Percentiles rank a stretch among this genome's conserved stretches.
Conservation (phyloP, 2,797 vertebrate species). For the Steatocranus sp. region DNA sequence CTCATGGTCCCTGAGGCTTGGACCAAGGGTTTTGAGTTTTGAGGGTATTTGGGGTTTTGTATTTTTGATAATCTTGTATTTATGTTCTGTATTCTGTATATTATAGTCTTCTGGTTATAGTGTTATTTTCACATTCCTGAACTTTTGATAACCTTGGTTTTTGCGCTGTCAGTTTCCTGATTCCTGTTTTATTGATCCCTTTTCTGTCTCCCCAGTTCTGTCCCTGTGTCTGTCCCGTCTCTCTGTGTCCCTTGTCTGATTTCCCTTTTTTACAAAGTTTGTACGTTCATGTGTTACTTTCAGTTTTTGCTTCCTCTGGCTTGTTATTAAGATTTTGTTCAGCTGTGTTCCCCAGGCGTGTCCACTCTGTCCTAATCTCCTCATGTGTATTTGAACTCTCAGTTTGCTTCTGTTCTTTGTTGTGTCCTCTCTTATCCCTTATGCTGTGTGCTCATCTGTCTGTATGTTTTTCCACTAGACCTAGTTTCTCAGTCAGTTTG, state of each 20-base stretch:
- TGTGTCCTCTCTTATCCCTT: neutral
- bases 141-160: neutral
- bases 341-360: neutral
- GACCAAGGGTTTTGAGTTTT: neutral
- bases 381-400: neutral
- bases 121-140: neutral
- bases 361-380: neutral
- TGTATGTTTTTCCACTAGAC: neutral
- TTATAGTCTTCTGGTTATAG: neutral
- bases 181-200: neutral
- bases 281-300: neutral
- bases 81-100: neutral
- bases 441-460: neutral
- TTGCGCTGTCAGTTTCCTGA: neutral
- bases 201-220: neutral
- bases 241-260: neutral
- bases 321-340: neutral
- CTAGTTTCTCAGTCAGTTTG: neutral
- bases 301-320: neutral
- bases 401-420: neutral
- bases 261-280: neutral
- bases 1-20: neutral
- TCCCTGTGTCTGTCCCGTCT: neutral
- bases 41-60: neutral
- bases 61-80: neutral